Percentiles rank a stretch among this genome's conserved stretches.
These are phyloP conservation scores for Paramormyrops hopkinsi DNA, from an alignment of 2,797 vertebrate genomes.

Conservation along the genomic window DNA sequence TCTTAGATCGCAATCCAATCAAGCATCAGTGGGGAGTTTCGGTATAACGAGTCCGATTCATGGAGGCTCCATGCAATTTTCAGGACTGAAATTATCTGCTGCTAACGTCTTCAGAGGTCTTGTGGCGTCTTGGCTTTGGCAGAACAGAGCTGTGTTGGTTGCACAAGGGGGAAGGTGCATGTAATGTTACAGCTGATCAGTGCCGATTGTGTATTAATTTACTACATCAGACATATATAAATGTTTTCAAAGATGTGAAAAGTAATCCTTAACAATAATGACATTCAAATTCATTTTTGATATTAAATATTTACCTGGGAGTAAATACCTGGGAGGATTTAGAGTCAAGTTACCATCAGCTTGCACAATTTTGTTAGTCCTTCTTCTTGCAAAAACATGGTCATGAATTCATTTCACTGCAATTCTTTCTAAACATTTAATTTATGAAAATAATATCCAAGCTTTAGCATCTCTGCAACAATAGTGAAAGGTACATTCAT, in stretches of 20 bases:
- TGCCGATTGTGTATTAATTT: not conserved
- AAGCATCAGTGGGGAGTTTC: not conserved
- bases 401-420: not conserved
- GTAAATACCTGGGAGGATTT: not conserved
- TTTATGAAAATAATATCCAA: not conserved
- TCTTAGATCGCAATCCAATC: not conserved
- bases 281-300: not conserved
- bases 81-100: not conserved
- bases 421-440: not conserved
- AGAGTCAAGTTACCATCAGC: not conserved
- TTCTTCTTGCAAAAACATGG: not conserved
- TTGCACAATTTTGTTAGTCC: not conserved
- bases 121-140: not conserved
- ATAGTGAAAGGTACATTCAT: not conserved
- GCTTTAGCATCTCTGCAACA: not conserved
- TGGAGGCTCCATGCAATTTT: not conserved
- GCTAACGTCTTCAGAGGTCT: not conserved
- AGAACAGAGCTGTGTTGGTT: not conserved
- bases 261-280: not conserved
- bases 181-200: not conserved
- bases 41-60: not conserved
- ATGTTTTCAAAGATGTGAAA: not conserved
- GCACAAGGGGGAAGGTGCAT: not conserved
- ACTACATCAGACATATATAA: not conserved
- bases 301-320: not conserved